Evolutionary conservation across 2,113 vertebrate genomes (phyloP), one percentile per base, ranked within the genome.

Genomic region (Callipepla squamata): DNA sequence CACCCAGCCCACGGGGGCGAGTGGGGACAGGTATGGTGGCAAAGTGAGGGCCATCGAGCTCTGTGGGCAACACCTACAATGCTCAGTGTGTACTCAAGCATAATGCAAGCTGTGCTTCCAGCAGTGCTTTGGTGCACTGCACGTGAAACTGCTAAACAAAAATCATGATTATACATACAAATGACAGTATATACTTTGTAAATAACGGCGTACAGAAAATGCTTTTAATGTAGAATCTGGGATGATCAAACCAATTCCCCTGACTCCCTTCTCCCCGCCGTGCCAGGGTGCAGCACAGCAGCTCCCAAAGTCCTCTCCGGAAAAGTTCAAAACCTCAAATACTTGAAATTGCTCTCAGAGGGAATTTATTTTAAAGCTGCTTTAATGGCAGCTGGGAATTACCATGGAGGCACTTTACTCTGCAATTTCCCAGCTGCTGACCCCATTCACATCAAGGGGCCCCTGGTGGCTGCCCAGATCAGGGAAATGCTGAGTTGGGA

Each of bases 381-480:
- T 96, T 96, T 95, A 95, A 90, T 12, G 5, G 95, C 96, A 96
- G 96, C 95, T 96, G 96, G 95, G 96, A 96, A 96, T 96, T 95
- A 95, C 95, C 91, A 91, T 74, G 89, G 84, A 96, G 94, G 95
- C 92, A 91, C 94, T 96, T 92, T 92, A 88, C 90, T 96, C 94
- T 96, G 94, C 85, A 40, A 53, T 92, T 89, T 96, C 93, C 95
- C 96, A 96, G 96, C 96, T 96, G 96, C 94, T 96, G 91, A 96
- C 89, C 94, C 94, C 0, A 1, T 90, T 87, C 4, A 1, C 61
- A 92, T 61, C 75, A 80, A 95, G 87, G 16, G 85, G 81, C 72
- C 63, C 89, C 74, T 0, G 2, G 89, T 3, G 42, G 69, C 45
- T 6, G 0, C 86, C 75, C 75, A 69, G 63, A 70, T 55, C 5